phyloP scores from a whole-genome alignment of 2,888 invertebrate genomes.

The Tuta absoluta region DNA sequence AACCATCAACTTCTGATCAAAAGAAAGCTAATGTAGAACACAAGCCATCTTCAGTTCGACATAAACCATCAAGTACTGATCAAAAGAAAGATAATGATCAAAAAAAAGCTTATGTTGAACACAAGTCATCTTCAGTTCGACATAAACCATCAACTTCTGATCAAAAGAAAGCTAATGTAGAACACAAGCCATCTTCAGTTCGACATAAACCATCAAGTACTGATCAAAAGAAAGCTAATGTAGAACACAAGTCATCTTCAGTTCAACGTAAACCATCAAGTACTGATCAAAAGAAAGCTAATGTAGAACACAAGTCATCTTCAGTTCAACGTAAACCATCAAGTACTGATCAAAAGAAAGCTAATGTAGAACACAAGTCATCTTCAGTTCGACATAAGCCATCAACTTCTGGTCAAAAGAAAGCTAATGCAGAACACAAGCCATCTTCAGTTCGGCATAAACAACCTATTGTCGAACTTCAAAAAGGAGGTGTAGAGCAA shows the following conservation, averaged over 20 bases:
- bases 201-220: neutral
- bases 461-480: too few species aligned
- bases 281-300: neutral
- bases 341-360: neutral
- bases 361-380: neutral
- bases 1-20: too few species aligned
- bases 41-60: too few species aligned
- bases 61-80: too few species aligned
- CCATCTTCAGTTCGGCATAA: too few species aligned
- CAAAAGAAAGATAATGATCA: too few species aligned
- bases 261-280: neutral
- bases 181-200: neutral
- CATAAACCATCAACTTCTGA: neutral
- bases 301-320: neutral
- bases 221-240: neutral
- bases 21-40: too few species aligned
- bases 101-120: neutral
- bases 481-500: too few species aligned
- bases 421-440: neutral
- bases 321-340: neutral
- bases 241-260: neutral
- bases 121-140: neutral
- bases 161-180: neutral
- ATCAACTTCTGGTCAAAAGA: neutral
- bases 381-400: neutral